These are phyloP conservation scores for Myiozetetes cayanensis DNA, from an alignment of 2,113 vertebrate genomes.

Conservation along the genomic window DNA sequence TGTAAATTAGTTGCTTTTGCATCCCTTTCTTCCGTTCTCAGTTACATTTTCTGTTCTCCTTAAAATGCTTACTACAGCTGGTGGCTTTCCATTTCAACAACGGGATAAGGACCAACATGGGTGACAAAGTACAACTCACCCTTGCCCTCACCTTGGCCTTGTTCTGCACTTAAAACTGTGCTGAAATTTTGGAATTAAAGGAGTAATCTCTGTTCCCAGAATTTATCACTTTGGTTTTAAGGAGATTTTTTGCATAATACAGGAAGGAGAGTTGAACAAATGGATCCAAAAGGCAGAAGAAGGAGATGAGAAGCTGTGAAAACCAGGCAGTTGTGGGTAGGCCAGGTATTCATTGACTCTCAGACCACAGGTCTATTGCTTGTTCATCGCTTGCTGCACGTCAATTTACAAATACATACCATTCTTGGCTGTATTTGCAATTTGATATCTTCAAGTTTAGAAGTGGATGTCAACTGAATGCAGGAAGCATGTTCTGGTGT, in stretches of 20 bases:
- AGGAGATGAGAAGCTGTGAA: neutral
- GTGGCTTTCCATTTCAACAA: neutral
- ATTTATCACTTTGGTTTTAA: neutral
- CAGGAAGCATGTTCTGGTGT: neutral
- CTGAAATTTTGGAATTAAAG: constrained; percentile 8
- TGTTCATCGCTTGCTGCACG: neutral
- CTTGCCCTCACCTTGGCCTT: neutral
- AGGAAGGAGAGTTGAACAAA: neutral
- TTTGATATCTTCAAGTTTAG: neutral
- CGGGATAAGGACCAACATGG: neutral
- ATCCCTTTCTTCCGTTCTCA: neutral
- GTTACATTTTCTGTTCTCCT: neutral
- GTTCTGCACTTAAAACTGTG: neutral
- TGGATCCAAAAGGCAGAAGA: neutral
- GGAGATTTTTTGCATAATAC: neutral
- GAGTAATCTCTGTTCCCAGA: neutral
- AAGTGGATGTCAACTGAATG: neutral
- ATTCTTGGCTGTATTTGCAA: neutral
- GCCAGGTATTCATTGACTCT: neutral
- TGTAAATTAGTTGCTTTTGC: neutral
- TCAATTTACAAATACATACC: neutral
- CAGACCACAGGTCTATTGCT: neutral
- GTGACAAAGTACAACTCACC: neutral
- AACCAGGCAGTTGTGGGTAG: neutral
- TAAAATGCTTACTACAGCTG: neutral